These are phyloP conservation scores for Fukomys damarensis DNA, from an alignment of 2,113 vertebrate species.

Conservation along the genomic window DNA sequence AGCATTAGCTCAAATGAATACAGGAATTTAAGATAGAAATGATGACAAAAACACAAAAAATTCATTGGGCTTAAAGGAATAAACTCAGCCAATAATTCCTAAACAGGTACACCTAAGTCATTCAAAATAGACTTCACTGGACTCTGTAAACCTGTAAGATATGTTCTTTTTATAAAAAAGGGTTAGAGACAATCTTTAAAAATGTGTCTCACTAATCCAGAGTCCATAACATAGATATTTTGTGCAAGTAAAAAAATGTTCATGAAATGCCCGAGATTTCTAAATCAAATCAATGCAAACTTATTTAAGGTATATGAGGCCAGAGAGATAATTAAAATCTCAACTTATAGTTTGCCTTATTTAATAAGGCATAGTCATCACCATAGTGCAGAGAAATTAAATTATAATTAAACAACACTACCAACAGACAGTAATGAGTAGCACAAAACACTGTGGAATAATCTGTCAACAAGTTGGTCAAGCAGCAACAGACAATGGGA, in stretches of 20 bases:
- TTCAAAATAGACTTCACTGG: neutral
- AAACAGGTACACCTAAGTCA: neutral
- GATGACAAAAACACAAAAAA: neutral
- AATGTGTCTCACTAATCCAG: neutral
- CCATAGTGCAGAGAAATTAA: neutral
- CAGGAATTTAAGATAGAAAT: neutral
- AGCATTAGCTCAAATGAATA: neutral
- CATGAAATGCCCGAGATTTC: neutral
- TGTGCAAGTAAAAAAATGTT: neutral
- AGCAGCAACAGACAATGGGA: neutral
- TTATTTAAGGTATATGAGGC: neutral
- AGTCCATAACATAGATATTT: neutral
- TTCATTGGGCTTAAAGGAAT: neutral
- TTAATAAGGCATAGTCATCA: constrained; percentile 5
- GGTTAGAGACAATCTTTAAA: neutral
- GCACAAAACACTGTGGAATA: neutral
- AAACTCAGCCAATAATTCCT: neutral
- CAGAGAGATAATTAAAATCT: constrained; percentile 13
- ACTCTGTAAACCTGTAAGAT: neutral
- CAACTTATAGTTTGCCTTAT: neutral
- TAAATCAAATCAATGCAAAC: constrained; percentile 28
- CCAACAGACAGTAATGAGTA: neutral
- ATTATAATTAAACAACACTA: constrained; percentile 12
- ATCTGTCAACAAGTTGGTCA: neutral
- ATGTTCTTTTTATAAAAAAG: neutral